phyloP scores from a whole-genome alignment of 1,140 invertebrate species.

The Aphelinus certus region DNA sequence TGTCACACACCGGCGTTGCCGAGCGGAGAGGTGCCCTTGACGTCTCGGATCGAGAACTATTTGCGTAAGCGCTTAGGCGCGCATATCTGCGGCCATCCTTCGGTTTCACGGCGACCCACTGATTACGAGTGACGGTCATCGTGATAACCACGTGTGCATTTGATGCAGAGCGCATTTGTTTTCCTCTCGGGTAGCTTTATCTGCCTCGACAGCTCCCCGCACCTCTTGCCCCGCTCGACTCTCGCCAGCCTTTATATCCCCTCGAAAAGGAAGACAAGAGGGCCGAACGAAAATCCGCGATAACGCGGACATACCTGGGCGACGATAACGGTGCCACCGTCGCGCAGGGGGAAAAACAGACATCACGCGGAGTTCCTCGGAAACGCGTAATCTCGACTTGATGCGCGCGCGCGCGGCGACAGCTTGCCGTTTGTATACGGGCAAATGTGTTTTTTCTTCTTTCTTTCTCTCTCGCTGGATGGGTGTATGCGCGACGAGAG shows the following conservation, averaged over 20 bases:
- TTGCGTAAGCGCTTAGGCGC: conserved; percentile 18
- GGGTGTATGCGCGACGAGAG: neutral
- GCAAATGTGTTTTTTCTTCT: no score
- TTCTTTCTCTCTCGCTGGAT: no score
- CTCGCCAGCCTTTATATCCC: neutral
- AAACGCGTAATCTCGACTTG: conserved; percentile 23
- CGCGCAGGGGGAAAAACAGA: neutral
- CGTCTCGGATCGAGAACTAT: conserved; percentile 18
- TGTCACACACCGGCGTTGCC: neutral
- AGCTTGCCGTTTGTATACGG: neutral
- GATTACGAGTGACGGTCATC: neutral
- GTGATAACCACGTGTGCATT: neutral
- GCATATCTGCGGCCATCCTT: neutral
- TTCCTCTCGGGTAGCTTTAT: neutral
- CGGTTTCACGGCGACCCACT: neutral
- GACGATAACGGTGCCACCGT: conserved; percentile 2
- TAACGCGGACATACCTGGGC: conserved; percentile 17
- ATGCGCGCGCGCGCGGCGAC: neutral
- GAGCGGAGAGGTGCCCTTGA: neutral
- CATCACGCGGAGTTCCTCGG: conserved; percentile 18
- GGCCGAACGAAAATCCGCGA: conserved; percentile 25
- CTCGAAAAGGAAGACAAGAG: conserved; percentile 5
- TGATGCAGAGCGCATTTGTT: neutral
- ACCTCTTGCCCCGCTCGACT: neutral
- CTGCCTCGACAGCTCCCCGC: neutral